Conservation (phyloP, 2,113 vertebrate genomes). For the Plecotus auritus region DNA sequence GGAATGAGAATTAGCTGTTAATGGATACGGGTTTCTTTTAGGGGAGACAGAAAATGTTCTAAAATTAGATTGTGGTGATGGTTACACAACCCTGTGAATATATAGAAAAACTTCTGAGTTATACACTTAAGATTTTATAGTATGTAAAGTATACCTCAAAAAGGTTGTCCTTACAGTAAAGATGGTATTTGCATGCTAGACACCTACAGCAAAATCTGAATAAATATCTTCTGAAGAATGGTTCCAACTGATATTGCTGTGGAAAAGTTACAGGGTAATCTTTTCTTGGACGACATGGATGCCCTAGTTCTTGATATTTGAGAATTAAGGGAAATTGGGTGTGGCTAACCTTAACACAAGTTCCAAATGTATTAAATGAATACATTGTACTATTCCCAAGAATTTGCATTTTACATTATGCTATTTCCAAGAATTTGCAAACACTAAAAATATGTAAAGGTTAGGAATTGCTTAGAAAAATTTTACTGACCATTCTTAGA, state of each 20-base stretch:
- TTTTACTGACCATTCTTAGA: conserved; percentile 13
- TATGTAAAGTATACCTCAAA: background rate
- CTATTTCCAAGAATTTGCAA: conserved; percentile 51
- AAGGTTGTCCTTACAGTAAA: background rate
- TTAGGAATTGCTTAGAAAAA: conserved; percentile 30
- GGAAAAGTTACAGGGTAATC: background rate
- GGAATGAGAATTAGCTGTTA: background rate
- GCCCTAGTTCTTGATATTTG: background rate
- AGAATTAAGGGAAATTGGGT: conserved; percentile 21
- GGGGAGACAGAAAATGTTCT: background rate
- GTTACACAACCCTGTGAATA: background rate
- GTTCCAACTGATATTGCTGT: background rate
- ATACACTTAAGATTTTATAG: background rate
- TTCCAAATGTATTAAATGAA: conserved; percentile 26
- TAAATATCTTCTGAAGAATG: conserved; percentile 5
- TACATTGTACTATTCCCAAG: conserved; percentile 10
- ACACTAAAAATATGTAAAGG: background rate
- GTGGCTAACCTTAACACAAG: conserved; percentile 22
- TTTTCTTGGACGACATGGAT: background rate
- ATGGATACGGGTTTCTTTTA: background rate
- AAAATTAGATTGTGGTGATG: background rate
- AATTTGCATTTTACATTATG: background rate
- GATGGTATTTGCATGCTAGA: background rate
- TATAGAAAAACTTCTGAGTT: background rate
- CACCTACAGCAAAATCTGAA: background rate